Conservation (phyloP, 2,888 invertebrate genomes). For the Apamea crenata region DNA sequence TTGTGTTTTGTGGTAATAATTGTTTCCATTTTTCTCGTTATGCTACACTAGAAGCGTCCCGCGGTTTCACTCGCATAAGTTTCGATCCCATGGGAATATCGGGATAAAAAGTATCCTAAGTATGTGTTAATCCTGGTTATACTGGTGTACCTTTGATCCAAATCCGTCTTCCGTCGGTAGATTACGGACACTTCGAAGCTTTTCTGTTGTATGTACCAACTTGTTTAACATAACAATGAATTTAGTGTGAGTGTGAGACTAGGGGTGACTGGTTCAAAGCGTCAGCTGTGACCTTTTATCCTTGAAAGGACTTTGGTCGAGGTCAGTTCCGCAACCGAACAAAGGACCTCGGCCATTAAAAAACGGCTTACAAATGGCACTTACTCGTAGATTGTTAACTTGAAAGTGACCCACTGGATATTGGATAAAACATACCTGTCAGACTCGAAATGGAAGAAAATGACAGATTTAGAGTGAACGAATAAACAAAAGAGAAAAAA, state of each 20-base stretch:
- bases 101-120: too few relatives aligned
- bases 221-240: slow-evolving; percentile 6
- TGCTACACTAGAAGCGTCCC: too few relatives aligned
- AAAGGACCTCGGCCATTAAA: slow-evolving; percentile 6
- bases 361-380: background rate
- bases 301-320: slow-evolving; percentile 43
- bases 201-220: background rate
- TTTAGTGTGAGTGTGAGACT: background rate
- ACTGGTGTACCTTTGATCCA: too few relatives aligned
- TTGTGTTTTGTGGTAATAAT: background rate
- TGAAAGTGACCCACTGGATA: background rate
- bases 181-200: background rate
- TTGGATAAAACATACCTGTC: background rate
- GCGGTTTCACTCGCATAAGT: too few relatives aligned
- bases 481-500: too few relatives aligned
- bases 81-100: too few relatives aligned
- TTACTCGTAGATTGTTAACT: background rate
- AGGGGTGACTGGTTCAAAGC: slow-evolving; percentile 28
- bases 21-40: too few relatives aligned
- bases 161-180: background rate
- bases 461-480: too few relatives aligned
- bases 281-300: slow-evolving; percentile 25
- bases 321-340: slow-evolving; percentile 36
- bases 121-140: too few relatives aligned
- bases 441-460: too few relatives aligned